Conservation (phyloP, 1,140 invertebrate genomes). For the Phocides pigmalion region DNA sequence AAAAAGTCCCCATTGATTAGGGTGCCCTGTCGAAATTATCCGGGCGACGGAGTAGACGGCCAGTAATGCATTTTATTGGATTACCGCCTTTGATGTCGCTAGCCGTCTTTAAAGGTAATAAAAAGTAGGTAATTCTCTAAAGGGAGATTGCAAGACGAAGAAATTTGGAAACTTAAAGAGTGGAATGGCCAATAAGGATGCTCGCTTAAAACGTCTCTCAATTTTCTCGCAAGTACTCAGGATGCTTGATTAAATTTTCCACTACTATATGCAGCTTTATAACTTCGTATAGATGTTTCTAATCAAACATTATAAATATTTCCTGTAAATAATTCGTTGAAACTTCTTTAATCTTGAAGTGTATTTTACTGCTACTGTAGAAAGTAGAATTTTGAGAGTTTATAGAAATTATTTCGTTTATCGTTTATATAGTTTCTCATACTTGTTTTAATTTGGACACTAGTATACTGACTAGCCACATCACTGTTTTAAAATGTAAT, state of each 20-base stretch:
- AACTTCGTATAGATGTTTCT: no score
- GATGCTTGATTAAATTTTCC: conserved; percentile 29
- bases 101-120: conserved; percentile 34
- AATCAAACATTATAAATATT: not conserved
- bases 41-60: conserved; percentile 19
- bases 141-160: conserved; percentile 25
- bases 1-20: conserved; percentile 24
- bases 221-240: conserved; percentile 13
- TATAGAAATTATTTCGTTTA: no score
- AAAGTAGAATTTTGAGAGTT: no score
- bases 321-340: no score
- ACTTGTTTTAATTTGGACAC: no score
- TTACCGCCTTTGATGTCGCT: conserved; percentile 33
- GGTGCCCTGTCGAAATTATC: conserved; percentile 17
- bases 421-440: no score
- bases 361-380: no score
- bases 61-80: conserved; percentile 34
- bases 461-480: no score
- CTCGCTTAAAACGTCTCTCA: conserved; percentile 14
- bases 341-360: no score
- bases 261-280: not conserved
- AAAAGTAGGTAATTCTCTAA: conserved; percentile 34
- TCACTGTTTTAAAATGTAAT: no score
- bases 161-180: conserved; percentile 33
- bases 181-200: conserved; percentile 32